phyloP scores from a whole-genome alignment of 2,113 vertebrate genomes.

The Pelecanoides urinatrix region DNA sequence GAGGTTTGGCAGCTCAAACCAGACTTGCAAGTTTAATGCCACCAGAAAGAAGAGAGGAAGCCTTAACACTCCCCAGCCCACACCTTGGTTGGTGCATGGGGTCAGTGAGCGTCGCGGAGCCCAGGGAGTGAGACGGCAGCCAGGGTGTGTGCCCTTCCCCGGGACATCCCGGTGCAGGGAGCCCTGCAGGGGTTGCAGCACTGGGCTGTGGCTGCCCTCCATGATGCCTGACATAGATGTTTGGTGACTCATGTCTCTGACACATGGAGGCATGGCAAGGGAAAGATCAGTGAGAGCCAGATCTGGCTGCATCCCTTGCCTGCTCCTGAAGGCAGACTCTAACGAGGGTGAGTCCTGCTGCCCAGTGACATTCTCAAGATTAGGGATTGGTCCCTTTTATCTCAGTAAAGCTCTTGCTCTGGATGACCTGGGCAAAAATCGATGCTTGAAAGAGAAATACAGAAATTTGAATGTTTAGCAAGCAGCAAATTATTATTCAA shows the following conservation, averaged over 20 bases:
- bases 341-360: background rate
- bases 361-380: background rate
- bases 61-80: background rate
- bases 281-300: background rate
- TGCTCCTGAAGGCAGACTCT: background rate
- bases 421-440: background rate
- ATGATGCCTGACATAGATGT: no score
- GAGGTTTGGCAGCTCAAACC: background rate
- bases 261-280: background rate
- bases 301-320: background rate
- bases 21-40: background rate
- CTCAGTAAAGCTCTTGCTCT: background rate
- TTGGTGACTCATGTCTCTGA: background rate
- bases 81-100: background rate
- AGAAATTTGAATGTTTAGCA: background rate
- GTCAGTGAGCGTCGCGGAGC: rapidly evolving
- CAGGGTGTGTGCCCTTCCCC: background rate
- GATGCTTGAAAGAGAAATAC: background rate
- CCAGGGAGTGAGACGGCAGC: background rate
- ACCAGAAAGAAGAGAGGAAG: background rate
- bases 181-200: background rate
- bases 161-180: background rate
- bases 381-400: background rate
- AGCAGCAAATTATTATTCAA: background rate
- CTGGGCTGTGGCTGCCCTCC: background rate